phyloP scores from a whole-genome alignment of 2,888 invertebrate species.

The Platycheirus rosarum region DNA sequence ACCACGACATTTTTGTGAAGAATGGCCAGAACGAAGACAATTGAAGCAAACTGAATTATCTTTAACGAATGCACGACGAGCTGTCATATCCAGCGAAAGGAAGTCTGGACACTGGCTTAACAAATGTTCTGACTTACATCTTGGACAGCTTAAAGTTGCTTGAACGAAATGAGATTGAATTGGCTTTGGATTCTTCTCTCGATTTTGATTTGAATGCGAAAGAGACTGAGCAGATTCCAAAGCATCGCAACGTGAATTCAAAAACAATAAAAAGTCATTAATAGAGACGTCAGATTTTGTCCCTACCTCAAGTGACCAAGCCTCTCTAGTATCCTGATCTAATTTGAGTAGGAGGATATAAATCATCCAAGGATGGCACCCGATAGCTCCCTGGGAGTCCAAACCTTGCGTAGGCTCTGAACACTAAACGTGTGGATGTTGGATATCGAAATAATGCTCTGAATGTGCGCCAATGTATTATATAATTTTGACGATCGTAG shows the following conservation, averaged over 20 bases:
- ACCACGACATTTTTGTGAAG: conserved; percentile 3
- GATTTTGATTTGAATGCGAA: background rate
- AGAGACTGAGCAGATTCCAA: background rate
- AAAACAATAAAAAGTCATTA: background rate
- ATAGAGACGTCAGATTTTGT: background rate
- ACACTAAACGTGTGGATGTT: conserved; percentile 3
- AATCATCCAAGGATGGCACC: too few species aligned
- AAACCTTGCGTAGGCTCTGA: conserved; percentile 24
- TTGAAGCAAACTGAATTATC: conserved; percentile 18
- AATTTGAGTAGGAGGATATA: too few species aligned
- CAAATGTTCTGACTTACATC: conserved; percentile 6
- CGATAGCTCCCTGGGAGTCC: background rate
- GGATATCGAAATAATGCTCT: conserved; percentile 1
- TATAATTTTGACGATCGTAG: background rate
- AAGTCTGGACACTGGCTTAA: conserved; percentile 15
- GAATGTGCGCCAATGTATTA: background rate
- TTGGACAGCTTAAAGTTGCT: conserved; percentile 6
- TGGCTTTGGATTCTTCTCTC: too few species aligned
- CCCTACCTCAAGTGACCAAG: too few species aligned
- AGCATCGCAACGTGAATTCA: conserved; percentile 20
- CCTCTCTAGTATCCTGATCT: too few species aligned
- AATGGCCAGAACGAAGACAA: conserved; percentile 2
- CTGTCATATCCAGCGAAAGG: background rate
- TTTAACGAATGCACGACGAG: conserved; percentile 14
- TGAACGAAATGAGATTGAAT: too few species aligned